Percentiles rank a stretch among this genome's conserved stretches.
These are phyloP conservation scores for Dryobota labecula DNA, from an alignment of 2,888 invertebrate genomes.

Conservation along the genomic window DNA sequence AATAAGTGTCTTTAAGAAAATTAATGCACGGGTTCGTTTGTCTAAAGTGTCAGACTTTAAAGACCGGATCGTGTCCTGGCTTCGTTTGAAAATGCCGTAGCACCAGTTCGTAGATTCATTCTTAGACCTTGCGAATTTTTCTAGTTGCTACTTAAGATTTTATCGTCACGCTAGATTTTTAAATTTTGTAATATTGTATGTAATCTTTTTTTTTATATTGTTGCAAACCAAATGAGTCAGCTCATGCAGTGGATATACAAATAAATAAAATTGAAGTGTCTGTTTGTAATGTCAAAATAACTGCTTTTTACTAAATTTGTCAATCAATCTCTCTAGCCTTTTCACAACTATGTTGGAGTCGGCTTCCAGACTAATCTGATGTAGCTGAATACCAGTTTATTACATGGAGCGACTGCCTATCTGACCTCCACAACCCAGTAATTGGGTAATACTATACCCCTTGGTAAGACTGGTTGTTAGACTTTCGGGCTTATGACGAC, in stretches of 20 bases:
- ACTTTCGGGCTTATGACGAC: too few species aligned
- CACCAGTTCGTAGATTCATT: constrained; percentile 15
- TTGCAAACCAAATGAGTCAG: constrained; percentile 8
- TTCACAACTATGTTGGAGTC: too few species aligned
- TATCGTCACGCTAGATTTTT: constrained; percentile 21
- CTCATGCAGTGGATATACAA: constrained; percentile 1
- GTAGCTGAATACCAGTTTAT: too few species aligned
- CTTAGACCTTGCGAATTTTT: neutral
- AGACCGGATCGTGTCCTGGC: neutral
- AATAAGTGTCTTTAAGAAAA: neutral
- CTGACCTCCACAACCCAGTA: too few species aligned
- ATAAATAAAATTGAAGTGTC: too few species aligned
- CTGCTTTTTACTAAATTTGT: too few species aligned
- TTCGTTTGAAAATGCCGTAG: neutral
- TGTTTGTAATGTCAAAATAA: too few species aligned
- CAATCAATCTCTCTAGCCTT: too few species aligned
- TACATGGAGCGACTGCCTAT: too few species aligned
- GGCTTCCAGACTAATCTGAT: too few species aligned
- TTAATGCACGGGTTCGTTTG: neutral
- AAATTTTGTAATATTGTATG: neutral
- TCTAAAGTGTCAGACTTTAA: neutral
- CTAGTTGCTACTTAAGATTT: constrained; percentile 16
- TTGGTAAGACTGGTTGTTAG: too few species aligned
- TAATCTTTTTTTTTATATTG: neutral
- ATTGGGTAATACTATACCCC: too few species aligned